These are phyloP conservation scores for Endotricha flammealis DNA, from an alignment of 2,888 invertebrate species.

Conservation along the genomic window DNA sequence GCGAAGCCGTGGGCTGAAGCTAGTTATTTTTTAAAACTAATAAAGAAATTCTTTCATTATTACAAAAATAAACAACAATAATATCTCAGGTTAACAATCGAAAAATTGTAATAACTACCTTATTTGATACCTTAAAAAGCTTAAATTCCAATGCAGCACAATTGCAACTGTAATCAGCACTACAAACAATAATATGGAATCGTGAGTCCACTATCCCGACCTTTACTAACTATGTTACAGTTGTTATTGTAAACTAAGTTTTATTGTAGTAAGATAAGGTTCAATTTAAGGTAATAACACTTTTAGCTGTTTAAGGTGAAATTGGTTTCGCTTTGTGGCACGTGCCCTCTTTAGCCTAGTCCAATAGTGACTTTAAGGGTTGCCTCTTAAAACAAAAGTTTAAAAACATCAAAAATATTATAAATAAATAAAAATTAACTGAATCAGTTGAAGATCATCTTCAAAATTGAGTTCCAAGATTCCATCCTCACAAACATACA, in stretches of 20 bases:
- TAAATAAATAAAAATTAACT: too few relatives aligned
- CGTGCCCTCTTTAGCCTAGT: conserved; percentile 8
- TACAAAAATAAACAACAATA: background rate
- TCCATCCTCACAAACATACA: too few relatives aligned
- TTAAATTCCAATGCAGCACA: background rate
- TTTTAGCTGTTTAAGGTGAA: conserved; percentile 5
- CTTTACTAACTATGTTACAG: conserved; percentile 1
- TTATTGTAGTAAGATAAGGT: background rate
- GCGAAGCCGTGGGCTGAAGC: too few relatives aligned
- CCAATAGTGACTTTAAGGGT: conserved; percentile 1
- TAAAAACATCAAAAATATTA: too few relatives aligned
- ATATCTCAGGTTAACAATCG: too few relatives aligned
- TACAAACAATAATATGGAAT: conserved; percentile 57
- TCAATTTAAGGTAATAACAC: background rate
- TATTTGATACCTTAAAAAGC: background rate
- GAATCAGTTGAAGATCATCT: too few relatives aligned
- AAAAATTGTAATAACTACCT: background rate
- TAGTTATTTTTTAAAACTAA: too few relatives aligned
- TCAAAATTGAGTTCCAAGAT: too few relatives aligned
- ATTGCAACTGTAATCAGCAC: conserved; percentile 44
- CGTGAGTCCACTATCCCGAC: conserved; percentile 37
- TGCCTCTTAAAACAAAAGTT: background rate
- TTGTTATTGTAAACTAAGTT: background rate
- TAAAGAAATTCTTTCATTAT: too few relatives aligned
- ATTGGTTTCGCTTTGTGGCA: conserved; percentile 10